phyloP scores from a whole-genome alignment of 2,888 invertebrate genomes.

The Cabera pusaria region DNA sequence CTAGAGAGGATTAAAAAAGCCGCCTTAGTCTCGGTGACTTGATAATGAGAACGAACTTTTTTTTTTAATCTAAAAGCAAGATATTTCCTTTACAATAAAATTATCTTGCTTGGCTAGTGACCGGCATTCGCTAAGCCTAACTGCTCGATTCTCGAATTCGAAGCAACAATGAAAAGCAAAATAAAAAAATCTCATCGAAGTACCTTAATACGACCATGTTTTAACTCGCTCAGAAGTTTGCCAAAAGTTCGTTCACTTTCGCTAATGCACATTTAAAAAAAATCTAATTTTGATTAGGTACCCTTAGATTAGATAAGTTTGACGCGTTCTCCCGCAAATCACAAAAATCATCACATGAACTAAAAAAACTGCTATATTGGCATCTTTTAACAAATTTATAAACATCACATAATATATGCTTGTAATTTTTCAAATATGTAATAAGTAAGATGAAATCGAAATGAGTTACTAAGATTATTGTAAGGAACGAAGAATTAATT shows the following conservation, averaged over 20 bases:
- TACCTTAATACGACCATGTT: too few species aligned
- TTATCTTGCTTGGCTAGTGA: too few species aligned
- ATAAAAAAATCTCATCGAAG: too few species aligned
- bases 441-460: constrained; percentile 9
- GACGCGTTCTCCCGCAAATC: constrained; percentile 36
- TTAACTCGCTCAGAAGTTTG: too few species aligned
- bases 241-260: constrained; percentile 8
- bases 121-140: too few species aligned
- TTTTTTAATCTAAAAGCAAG: background rate
- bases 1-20: too few species aligned
- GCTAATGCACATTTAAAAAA: constrained; percentile 10
- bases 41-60: background rate
- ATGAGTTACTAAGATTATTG: constrained; percentile 19
- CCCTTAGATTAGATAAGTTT: constrained; percentile 22
- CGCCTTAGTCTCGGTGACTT: too few species aligned
- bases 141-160: too few species aligned
- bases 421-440: constrained; percentile 9
- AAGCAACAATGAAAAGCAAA: too few species aligned
- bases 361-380: constrained; percentile 2
- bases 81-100: too few species aligned
- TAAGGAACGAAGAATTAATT: constrained; percentile 23
- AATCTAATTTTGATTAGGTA: too few species aligned
- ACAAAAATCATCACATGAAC: constrained; percentile 4
- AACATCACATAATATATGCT: constrained; percentile 13
- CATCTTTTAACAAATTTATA: constrained; percentile 2